phyloP scores from a whole-genome alignment of 2,888 invertebrate species.

The Meteorus cinctellus region DNA sequence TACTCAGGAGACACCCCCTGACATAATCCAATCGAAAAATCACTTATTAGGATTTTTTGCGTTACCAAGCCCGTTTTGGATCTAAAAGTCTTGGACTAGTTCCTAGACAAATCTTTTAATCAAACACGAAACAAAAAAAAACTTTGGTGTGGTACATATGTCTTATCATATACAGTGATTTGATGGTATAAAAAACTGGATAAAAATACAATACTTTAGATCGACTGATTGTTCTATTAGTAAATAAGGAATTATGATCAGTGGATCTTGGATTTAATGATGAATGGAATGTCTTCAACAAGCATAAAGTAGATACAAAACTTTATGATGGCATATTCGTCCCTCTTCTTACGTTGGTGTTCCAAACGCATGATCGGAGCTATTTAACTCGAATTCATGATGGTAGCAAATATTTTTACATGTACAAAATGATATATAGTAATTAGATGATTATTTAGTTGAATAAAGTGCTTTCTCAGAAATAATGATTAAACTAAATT shows the following conservation, averaged over 20 bases:
- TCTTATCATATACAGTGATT: constrained; percentile 62
- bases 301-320: constrained; percentile 36
- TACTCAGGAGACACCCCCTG: too few species aligned
- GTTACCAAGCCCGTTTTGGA: too few species aligned
- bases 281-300: constrained; percentile 17
- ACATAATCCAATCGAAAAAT: too few species aligned
- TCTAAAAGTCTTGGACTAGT: too few species aligned
- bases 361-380: not conserved
- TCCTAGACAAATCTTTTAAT: constrained; percentile 37
- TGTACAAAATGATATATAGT: constrained; percentile 66
- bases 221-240: constrained; percentile 19
- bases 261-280: constrained; percentile 5
- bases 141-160: constrained; percentile 64
- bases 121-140: constrained; percentile 37
- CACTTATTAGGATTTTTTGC: too few species aligned
- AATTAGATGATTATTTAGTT: constrained; percentile 66
- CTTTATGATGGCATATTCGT: not conserved
- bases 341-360: not conserved
- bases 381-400: constrained; percentile 33
- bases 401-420: constrained; percentile 69
- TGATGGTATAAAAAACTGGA: constrained; percentile 34
- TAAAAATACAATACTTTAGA: constrained; percentile 35
- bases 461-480: constrained; percentile 61
- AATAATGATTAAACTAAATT: constrained; percentile 25
- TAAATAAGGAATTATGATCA: constrained; percentile 1